These are phyloP conservation scores for Trididemnum nubilum DNA, from an alignment of 23 tunicate genomes.

Conservation along the genomic window DNA sequence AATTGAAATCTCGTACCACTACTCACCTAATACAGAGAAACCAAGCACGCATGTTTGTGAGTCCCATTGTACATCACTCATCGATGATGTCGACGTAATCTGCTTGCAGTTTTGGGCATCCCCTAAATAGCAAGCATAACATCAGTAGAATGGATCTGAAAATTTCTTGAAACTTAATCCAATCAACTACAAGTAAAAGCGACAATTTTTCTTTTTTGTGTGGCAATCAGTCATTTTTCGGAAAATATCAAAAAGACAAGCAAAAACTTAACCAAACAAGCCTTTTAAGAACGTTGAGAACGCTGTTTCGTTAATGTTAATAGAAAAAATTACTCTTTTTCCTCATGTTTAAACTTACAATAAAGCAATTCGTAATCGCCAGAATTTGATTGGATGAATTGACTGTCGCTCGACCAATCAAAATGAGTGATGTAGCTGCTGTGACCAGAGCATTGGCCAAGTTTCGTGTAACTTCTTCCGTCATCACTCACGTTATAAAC, in stretches of 20 bases:
- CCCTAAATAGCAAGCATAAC: conserved; percentile 55
- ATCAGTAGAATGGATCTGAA: no score
- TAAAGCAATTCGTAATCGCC: conserved; percentile 92
- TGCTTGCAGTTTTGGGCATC: conserved; percentile 74
- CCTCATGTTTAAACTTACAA: no score
- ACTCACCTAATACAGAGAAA: conserved; percentile 74
- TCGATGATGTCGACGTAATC: conserved; percentile 63
- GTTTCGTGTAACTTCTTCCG: conserved; percentile 53
- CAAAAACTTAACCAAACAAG: no score
- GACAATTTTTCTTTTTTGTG: no score
- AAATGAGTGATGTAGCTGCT: conserved; percentile 95
- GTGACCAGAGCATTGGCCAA: conserved; percentile 76
- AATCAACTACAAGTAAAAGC: no score
- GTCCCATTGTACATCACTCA: conserved; percentile 80
- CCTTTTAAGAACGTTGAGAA: no score
- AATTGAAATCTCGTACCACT: not conserved
- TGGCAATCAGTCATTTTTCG: no score
- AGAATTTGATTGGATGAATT: conserved; percentile 66
- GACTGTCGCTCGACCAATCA: conserved; percentile 88
- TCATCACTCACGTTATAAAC: conserved; percentile 74
- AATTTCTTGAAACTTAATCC: no score
- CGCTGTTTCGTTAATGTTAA: no score
- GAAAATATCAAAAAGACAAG: no score
- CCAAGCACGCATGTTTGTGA: conserved; percentile 88
- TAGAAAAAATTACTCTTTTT: no score